Conservation (phyloP, 2,888 invertebrate species). For the Drosophila niveifrons region DNA sequence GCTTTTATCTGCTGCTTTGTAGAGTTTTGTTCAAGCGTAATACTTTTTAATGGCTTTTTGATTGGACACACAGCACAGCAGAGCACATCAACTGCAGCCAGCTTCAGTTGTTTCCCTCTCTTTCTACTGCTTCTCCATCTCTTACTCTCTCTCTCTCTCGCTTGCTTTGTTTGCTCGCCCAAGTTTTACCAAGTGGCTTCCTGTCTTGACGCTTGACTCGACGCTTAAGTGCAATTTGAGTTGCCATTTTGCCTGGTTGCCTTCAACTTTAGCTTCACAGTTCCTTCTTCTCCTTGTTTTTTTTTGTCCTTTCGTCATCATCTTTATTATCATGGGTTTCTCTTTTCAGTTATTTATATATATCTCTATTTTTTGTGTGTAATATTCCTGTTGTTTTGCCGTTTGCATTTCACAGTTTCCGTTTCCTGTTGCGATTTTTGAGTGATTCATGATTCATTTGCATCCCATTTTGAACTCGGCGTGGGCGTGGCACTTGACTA, state of each 20-base stretch:
- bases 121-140: neutral
- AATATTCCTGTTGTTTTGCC: constrained; percentile 49
- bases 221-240: constrained; percentile 76
- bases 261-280: constrained; percentile 4
- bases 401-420: constrained; percentile 75
- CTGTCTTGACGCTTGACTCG: constrained; percentile 75
- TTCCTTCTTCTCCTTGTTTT: neutral
- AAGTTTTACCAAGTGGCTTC: constrained; percentile 72
- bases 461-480: neutral
- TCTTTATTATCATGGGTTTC: constrained; percentile 25
- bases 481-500: constrained; percentile 17
- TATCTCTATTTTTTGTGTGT: constrained; percentile 8
- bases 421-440: constrained; percentile 71
- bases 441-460: constrained; percentile 60
- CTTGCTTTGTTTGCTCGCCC: constrained; percentile 18
- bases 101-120: neutral
- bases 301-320: constrained; percentile 6
- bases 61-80: constrained; percentile 75
- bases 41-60: constrained; percentile 85
- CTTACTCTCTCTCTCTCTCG: neutral
- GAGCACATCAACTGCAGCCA: constrained; percentile 43
- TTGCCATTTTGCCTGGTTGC: constrained; percentile 70
- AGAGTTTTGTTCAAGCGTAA: constrained; percentile 83
- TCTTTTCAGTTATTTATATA: neutral
- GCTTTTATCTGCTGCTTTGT: constrained; percentile 76